Conservation (phyloP, 2,797 vertebrate genomes). For the Hemibagrus guttatus region DNA sequence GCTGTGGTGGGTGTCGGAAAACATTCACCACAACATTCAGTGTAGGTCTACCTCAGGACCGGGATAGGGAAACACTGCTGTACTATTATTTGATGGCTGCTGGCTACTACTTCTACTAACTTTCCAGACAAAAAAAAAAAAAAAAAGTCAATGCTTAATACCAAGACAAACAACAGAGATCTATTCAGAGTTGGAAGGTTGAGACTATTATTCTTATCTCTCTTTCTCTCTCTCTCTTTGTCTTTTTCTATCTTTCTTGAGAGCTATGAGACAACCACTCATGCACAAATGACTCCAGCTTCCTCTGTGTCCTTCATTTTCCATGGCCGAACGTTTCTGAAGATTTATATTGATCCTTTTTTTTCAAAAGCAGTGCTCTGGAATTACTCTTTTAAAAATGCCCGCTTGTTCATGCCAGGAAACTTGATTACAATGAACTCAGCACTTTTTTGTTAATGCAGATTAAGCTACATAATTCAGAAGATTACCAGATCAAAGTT, state of each 20-base stretch:
- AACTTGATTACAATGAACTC: slow-evolving; percentile 58
- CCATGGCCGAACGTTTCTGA: slow-evolving; percentile 19
- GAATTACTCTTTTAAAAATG: slow-evolving; percentile 57
- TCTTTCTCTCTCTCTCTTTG: not conserved
- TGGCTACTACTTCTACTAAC: not conserved
- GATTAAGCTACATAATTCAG: slow-evolving; percentile 55
- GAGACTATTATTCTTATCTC: not conserved
- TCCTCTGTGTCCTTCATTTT: slow-evolving; percentile 33
- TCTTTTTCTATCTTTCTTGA: slow-evolving; percentile 4
- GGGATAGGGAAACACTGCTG: slow-evolving; percentile 7
- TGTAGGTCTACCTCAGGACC: not conserved
- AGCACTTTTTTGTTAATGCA: slow-evolving; percentile 52
- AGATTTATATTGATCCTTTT: slow-evolving; percentile 35
- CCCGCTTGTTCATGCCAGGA: slow-evolving; percentile 59
- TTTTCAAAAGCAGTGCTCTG: slow-evolving; percentile 42
- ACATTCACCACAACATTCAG: not conserved
- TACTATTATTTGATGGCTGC: not conserved
- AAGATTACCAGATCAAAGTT: slow-evolving; percentile 61
- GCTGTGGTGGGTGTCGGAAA: slow-evolving; percentile 4
- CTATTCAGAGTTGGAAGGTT: not conserved
- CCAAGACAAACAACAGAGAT: not conserved
- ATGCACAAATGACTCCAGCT: slow-evolving; percentile 41
- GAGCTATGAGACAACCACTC: slow-evolving; percentile 15
- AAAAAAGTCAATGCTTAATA: not conserved
- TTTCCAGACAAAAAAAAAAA: not conserved